Conservation (phyloP, 2,888 invertebrate species). For the Callimorpha dominula region DNA sequence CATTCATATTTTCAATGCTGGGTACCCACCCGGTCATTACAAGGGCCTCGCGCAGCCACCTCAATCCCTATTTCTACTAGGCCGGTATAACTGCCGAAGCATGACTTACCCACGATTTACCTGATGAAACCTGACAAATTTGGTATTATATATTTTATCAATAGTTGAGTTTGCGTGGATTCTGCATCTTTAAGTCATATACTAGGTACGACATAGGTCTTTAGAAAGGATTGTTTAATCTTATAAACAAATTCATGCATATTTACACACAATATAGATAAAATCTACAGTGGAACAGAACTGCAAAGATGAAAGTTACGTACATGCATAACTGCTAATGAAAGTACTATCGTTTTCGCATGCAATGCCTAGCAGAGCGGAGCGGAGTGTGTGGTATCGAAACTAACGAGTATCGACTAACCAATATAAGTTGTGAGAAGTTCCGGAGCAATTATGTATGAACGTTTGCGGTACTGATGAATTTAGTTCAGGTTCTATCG, state of each 20-base stretch:
- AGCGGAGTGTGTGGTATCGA: conserved; percentile 2
- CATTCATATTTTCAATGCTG: not conserved
- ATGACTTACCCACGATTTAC: no score
- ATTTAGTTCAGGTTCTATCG: not conserved
- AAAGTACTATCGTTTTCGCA: conserved; percentile 40
- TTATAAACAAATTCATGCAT: not conserved
- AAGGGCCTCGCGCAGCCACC: no score
- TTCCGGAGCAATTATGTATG: conserved; percentile 9
- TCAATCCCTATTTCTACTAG: no score
- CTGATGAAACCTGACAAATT: no score
- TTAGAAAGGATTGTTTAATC: not conserved
- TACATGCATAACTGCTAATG: conserved; percentile 30
- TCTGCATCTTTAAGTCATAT: no score
- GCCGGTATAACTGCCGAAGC: no score
- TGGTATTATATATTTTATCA: no score
- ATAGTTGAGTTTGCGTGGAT: no score
- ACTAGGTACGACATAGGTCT: no score
- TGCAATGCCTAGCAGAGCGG: conserved; percentile 29
- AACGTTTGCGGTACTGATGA: conserved; percentile 6
- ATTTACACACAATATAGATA: not conserved
- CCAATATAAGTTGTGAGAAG: conserved; percentile 3
- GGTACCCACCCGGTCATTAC: not conserved
- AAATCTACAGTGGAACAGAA: not conserved
- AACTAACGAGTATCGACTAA: conserved; percentile 12
- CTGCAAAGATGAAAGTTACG: conserved; percentile 38